phyloP scores from a whole-genome alignment of 1,140 invertebrate genomes.

The Drosophila nasuta region DNA sequence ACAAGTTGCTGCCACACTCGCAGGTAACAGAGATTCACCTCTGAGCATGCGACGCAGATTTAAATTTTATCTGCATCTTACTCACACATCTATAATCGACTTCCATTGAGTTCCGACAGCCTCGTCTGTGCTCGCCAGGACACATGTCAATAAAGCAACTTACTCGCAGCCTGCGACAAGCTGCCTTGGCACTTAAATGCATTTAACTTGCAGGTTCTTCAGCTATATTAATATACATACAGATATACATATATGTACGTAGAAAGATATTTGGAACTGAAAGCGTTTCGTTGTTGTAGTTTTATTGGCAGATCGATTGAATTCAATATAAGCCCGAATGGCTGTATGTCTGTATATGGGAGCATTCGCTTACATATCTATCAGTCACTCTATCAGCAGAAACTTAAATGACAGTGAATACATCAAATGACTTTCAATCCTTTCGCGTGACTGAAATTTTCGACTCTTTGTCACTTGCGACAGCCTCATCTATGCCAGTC shows the following conservation, averaged over 20 bases:
- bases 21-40: conserved; percentile 12
- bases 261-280: conserved; percentile 16
- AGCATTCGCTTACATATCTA: conserved; percentile 50
- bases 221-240: conserved; percentile 17
- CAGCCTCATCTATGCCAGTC: conserved; percentile 41
- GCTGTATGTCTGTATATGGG: too few species aligned
- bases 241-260: background rate
- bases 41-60: conserved; percentile 55
- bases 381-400: conserved; percentile 63
- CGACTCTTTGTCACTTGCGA: conserved; percentile 74
- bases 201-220: conserved; percentile 56
- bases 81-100: conserved; percentile 31
- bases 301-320: conserved; percentile 33
- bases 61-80: conserved; percentile 70
- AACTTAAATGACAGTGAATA: conserved; percentile 80
- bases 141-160: conserved; percentile 66
- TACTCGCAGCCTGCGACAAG: conserved; percentile 6
- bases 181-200: conserved; percentile 62
- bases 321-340: conserved; percentile 37
- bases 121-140: conserved; percentile 28
- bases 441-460: conserved; percentile 81
- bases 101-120: conserved; percentile 9
- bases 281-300: conserved; percentile 48
- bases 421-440: conserved; percentile 81
- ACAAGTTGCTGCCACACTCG: conserved; percentile 59